These are phyloP conservation scores for Amphiprion percula DNA, from an alignment of 2,113 vertebrate genomes.

Conservation along the genomic window DNA sequence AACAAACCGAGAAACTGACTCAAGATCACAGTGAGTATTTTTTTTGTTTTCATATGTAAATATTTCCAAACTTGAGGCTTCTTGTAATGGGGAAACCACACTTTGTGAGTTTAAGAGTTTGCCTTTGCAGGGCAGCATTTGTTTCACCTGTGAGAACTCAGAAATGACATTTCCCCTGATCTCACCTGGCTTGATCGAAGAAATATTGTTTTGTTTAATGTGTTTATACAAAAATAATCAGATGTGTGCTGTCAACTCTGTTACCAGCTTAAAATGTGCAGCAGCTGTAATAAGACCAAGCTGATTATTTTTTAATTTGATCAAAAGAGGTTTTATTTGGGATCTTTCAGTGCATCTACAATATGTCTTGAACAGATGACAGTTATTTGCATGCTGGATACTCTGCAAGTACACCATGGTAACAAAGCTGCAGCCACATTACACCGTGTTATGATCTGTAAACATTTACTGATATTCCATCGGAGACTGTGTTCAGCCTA, in stretches of 20 bases:
- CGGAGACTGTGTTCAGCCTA: slow-evolving; percentile 9
- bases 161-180: not conserved
- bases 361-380: slow-evolving; percentile 52
- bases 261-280: not conserved
- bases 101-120: slow-evolving; percentile 35
- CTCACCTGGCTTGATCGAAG: not conserved
- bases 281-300: rapidly evolving
- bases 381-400: slow-evolving; percentile 56
- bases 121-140: not conserved
- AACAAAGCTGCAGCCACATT: slow-evolving; percentile 42
- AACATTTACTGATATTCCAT: slow-evolving; percentile 45
- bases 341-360: not conserved
- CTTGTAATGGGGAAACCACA: not conserved
- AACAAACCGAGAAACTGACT: slow-evolving; percentile 24
- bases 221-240: not conserved
- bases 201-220: not conserved
- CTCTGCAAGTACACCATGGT: slow-evolving; percentile 42
- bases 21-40: slow-evolving; percentile 69
- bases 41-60: not conserved
- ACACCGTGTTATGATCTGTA: slow-evolving; percentile 47
- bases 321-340: slow-evolving; percentile 7
- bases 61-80: slow-evolving; percentile 15
- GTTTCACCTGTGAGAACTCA: not conserved
- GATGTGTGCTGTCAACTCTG: not conserved
- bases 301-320: not conserved